Conservation (phyloP, 2,797 vertebrate species). For the Oophaga sylvatica region DNA sequence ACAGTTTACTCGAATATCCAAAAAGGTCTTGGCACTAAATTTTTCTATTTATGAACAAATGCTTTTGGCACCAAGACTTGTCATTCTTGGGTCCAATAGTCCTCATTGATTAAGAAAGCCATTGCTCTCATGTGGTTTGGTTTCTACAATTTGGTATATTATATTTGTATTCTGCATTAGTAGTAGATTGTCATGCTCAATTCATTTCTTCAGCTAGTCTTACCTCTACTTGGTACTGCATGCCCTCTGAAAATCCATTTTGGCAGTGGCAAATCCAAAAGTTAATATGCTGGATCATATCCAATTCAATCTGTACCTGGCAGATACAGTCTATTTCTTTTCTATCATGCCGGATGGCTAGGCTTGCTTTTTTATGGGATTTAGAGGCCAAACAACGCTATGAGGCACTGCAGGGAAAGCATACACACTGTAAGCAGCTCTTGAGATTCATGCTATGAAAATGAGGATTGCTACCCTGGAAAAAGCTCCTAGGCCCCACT, state of each 20-base stretch:
- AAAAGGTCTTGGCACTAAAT: background rate
- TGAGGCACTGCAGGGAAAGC: background rate
- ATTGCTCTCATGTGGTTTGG: background rate
- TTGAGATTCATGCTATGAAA: background rate
- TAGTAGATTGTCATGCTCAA: background rate
- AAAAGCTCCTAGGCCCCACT: background rate
- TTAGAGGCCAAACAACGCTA: background rate
- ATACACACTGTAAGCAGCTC: background rate
- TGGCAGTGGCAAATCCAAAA: background rate
- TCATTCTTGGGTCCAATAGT: background rate
- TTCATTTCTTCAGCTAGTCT: background rate
- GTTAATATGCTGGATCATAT: background rate
- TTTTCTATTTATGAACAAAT: constrained; percentile 13
- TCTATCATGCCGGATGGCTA: background rate
- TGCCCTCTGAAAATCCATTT: constrained; percentile 9
- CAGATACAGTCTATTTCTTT: constrained; percentile 1
- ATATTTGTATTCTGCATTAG: background rate
- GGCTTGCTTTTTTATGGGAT: background rate
- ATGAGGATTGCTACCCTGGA: background rate
- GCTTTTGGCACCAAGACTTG: background rate
- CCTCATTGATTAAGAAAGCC: background rate
- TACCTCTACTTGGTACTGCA: background rate
- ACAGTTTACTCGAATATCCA: background rate
- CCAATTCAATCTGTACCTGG: constrained; percentile 22
- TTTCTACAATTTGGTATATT: background rate